Evolutionary conservation across 2,113 vertebrate genomes (phyloP), one percentile per base, ranked within the genome.

Genomic region (Stegastes partitus): DNA sequence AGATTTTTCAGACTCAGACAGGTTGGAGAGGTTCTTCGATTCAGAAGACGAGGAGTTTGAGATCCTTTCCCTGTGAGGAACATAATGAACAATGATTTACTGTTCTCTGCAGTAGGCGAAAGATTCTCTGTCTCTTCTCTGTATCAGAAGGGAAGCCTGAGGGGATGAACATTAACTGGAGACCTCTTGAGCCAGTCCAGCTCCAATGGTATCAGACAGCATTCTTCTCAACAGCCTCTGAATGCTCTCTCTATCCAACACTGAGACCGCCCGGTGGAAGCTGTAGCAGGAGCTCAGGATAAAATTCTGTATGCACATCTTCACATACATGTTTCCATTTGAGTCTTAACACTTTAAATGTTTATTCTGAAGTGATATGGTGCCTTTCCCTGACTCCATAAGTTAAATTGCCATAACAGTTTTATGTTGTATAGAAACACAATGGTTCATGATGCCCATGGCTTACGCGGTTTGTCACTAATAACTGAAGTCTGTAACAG

Each of bases 1-100:
- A 99, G 98, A 99, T 81, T 97, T 97, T 90, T 98, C 97, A 0
- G 98, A 98, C 3, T 96, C 96, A 0, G 97, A 98, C 86, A 94
- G 96, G 85, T 85, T 99, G 89, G 98, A 99, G 92, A 96, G 98
- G 72, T 99, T 98, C 92, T 99, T 99, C 83, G 98, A 99, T 83
- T 99, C 98, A 0, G 98, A 99, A 87, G 98, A 99, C 16, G 98
- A 99, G 89, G 98, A 99, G 92, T 99, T 99, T 59, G 98, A 99
- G 93, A 99, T 99, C 82, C 92, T 99, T 72, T 98, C 98, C 79
- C 95, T 99, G 88, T 99, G 95, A 99, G 85, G 92, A 67, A 59
- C 37, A 14, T 4, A 42, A 61, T 0, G 31, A 59, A 87, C 85
- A 74, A 56, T 77, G 67, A 74, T 62, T 77, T 64, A 23, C 79